Evolutionary conservation across 1,140 invertebrate genomes (phyloP).

Genomic region (Rhagoletis zephyria): DNA sequence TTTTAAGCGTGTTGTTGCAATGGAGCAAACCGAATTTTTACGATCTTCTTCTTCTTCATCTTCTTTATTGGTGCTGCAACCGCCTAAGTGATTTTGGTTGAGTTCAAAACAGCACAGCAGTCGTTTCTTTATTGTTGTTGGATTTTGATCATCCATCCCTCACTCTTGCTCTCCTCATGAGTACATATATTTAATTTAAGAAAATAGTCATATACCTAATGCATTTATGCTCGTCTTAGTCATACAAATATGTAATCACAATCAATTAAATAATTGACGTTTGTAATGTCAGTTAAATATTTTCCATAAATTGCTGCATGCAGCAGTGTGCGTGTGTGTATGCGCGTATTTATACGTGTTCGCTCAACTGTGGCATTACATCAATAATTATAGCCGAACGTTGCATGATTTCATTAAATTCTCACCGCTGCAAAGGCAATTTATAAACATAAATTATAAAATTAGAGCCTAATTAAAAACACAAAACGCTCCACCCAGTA

Average conservation of each 20-base stretch:
- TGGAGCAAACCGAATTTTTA: too few species aligned
- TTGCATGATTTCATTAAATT: not conserved
- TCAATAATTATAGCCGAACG: not conserved
- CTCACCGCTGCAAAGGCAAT: not conserved
- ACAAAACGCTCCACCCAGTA: slow-evolving; percentile 61
- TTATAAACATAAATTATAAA: slow-evolving; percentile 70
- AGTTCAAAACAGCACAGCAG: too few species aligned
- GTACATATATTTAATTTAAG: not conserved
- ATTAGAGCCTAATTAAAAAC: slow-evolving; percentile 72
- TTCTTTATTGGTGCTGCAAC: too few species aligned
- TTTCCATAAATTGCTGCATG: not conserved
- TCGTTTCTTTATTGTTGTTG: too few species aligned
- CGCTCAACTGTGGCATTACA: not conserved
- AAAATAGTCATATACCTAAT: not conserved
- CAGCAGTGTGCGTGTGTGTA: not conserved
- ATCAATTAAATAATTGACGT: not conserved
- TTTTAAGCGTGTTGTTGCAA: too few species aligned
- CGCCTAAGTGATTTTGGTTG: too few species aligned
- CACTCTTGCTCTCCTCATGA: not conserved
- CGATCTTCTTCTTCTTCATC: too few species aligned
- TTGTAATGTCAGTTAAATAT: not conserved
- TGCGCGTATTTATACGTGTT: too few species aligned
- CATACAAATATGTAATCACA: not conserved
- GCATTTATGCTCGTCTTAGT: too few species aligned
- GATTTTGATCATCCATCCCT: too few species aligned